Evolutionary conservation across 2,797 vertebrate genomes (phyloP).

Genomic region (Distichodus sexfasciatus): DNA sequence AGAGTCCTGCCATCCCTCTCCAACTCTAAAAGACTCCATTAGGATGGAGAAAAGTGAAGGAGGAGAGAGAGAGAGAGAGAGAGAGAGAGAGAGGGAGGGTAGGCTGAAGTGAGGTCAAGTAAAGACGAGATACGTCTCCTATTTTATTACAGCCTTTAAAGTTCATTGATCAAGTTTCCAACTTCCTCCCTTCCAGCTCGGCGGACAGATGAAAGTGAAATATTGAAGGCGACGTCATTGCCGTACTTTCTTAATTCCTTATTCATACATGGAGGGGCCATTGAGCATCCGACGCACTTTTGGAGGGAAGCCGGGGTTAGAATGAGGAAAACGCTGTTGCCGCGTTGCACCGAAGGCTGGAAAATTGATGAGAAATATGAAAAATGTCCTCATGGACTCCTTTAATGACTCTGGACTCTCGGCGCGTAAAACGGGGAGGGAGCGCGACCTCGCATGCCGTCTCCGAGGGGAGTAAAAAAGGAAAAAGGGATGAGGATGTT

Average conservation of each 20-base stretch:
- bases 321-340: neutral
- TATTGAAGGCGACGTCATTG: neutral
- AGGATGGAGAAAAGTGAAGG: constrained; percentile 33
- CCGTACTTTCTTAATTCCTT: constrained; percentile 7
- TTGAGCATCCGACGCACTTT: neutral
- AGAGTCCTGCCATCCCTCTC: constrained; percentile 33
- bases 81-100: neutral
- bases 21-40: constrained; percentile 49
- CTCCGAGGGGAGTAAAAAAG: neutral
- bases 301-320: neutral
- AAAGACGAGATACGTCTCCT: constrained; percentile 8
- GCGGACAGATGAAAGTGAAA: constrained; percentile 18
- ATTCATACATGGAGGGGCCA: neutral
- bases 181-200: constrained; percentile 1
- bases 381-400: constrained; percentile 1
- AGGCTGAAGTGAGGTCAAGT: constrained; percentile 23
- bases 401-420: constrained; percentile 1
- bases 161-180: constrained; percentile 34
- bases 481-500: neutral
- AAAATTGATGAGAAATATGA: neutral
- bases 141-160: constrained; percentile 37
- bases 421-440: neutral
- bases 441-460: neutral
- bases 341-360: neutral
- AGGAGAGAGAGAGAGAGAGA: neutral